Evolutionary conservation across 2,113 vertebrate genomes (phyloP).

Genomic region (Motacilla tschutschensis): DNA sequence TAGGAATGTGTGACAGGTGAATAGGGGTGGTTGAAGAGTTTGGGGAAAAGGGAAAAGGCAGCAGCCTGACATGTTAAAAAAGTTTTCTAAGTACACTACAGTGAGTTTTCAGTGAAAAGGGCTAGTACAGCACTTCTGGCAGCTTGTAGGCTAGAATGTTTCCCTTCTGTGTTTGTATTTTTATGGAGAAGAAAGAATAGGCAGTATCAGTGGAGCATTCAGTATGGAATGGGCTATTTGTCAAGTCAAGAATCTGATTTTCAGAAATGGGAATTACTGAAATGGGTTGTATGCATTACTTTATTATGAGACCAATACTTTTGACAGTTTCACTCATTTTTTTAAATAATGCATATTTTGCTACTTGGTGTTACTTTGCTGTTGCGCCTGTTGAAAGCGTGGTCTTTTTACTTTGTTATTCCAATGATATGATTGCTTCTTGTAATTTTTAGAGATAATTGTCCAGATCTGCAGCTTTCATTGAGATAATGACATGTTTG

Average conservation of each 20-base stretch:
- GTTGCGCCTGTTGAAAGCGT: not conserved
- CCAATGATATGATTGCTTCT: not conserved
- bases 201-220: not conserved
- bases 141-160: not conserved
- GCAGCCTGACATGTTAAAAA: not conserved
- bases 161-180: not conserved
- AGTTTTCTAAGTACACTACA: not conserved
- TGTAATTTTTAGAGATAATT: conserved; percentile 3
- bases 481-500: not conserved
- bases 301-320: conserved; percentile 5
- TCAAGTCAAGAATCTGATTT: not conserved
- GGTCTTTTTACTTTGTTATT: not conserved
- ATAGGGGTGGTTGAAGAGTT: not conserved
- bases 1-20: not conserved
- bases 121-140: not conserved
- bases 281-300: not conserved
- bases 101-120: not conserved
- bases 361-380: not conserved
- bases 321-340: not conserved
- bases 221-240: not conserved
- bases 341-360: not conserved
- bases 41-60: not conserved
- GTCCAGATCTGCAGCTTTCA: not conserved
- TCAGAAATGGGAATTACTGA: conserved; percentile 22
- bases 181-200: conserved; percentile 8